Conservation (phyloP, 2,888 invertebrate genomes). For the Scotopteryx bipunctaria region DNA sequence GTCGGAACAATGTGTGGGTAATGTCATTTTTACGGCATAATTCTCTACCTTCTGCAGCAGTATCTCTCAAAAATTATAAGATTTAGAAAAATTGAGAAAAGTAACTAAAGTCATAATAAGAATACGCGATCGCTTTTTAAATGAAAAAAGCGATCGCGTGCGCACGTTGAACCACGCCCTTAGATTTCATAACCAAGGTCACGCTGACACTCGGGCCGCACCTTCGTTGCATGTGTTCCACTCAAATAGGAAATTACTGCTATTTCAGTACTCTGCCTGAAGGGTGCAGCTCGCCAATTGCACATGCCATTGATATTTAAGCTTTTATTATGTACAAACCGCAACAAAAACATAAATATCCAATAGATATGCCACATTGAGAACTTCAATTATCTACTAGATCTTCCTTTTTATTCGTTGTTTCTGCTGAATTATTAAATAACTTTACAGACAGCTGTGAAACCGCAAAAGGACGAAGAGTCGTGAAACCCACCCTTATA, state of each 20-base stretch:
- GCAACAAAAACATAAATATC: too few relatives aligned
- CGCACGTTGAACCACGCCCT: constrained; percentile 57
- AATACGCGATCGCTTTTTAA: background rate
- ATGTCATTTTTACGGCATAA: constrained; percentile 12
- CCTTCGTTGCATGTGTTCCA: constrained; percentile 64
- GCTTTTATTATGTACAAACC: background rate
- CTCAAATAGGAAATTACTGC: constrained; percentile 62
- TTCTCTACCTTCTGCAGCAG: too few relatives aligned
- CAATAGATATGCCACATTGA: background rate
- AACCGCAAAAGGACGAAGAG: background rate
- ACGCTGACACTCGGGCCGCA: constrained; percentile 58
- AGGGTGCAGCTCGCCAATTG: constrained; percentile 18
- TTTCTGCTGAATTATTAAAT: constrained; percentile 5
- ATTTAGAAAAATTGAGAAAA: too few relatives aligned
- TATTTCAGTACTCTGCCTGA: constrained; percentile 50
- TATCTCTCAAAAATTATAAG: too few relatives aligned
- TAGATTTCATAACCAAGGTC: constrained; percentile 72
- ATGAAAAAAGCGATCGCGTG: constrained; percentile 43
- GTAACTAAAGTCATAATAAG: background rate
- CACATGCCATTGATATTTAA: constrained; percentile 8
- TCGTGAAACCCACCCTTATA: background rate
- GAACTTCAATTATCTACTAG: background rate
- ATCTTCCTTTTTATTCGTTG: background rate
- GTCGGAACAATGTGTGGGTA: too few relatives aligned
- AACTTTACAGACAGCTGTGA: background rate